A percentile compares a stretch with the other conserved stretches of the same genome.
These are phyloP conservation scores for Tenthredo livida DNA, from an alignment of 2,888 invertebrate genomes.

Conservation along the genomic window DNA sequence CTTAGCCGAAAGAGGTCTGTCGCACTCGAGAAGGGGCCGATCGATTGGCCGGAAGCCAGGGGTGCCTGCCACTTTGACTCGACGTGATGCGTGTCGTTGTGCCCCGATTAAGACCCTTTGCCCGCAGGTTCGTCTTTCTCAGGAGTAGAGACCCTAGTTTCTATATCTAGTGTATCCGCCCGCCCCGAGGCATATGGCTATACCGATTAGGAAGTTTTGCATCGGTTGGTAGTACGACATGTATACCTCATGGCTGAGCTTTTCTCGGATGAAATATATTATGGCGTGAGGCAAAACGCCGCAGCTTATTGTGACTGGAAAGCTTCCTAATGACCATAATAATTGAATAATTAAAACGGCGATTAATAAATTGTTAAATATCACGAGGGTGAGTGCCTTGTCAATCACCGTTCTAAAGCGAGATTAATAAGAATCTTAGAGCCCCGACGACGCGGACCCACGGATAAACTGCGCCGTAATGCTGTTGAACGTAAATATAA, in stretches of 20 bases:
- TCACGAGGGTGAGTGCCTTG: neutral
- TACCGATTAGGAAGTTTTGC: neutral
- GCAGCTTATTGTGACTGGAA: neutral
- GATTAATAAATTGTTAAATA: slow-evolving; percentile 7
- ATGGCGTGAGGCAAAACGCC: neutral
- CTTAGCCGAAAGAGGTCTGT: slow-evolving; percentile 12
- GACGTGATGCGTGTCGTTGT: slow-evolving; percentile 28
- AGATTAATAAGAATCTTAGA: neutral
- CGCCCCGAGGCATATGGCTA: neutral
- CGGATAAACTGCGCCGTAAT: neutral
- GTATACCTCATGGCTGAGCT: neutral
- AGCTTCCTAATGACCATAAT: slow-evolving; percentile 11
- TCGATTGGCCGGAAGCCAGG: slow-evolving; percentile 30
- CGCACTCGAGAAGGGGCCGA: slow-evolving; percentile 7
- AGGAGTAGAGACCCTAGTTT: neutral
- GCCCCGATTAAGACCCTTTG: slow-evolving; percentile 30
- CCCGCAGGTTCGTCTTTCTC: slow-evolving; percentile 4
- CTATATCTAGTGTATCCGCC: neutral
- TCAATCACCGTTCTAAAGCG: neutral
- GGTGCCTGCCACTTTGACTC: slow-evolving; percentile 39
- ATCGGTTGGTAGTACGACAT: neutral
- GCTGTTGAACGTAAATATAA: slow-evolving; percentile 14
- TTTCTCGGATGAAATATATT: neutral
- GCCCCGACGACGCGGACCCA: neutral
- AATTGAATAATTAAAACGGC: slow-evolving; percentile 34